Conservation (phyloP, 2,797 vertebrate species). For the Microchirus variegatus region DNA sequence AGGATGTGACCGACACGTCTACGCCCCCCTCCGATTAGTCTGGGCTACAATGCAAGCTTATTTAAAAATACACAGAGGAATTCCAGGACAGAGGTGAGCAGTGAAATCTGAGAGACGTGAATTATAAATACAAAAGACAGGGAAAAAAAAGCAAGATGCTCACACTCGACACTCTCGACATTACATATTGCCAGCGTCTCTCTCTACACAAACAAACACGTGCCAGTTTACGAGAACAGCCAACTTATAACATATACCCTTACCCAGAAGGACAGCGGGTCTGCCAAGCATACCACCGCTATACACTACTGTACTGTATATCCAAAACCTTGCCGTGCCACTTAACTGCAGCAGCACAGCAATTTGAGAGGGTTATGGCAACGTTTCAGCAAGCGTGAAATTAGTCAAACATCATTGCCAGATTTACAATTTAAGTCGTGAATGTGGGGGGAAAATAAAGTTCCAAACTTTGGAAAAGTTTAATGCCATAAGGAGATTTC, state of each 20-base stretch:
- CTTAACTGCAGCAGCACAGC: constrained; percentile 40
- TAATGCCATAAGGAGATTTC: constrained; percentile 16
- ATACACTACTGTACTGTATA: constrained; percentile 16
- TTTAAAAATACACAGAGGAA: constrained; percentile 70
- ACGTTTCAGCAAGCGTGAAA: constrained; percentile 48
- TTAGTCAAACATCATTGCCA: constrained; percentile 41
- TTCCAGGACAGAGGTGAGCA: constrained; percentile 56
- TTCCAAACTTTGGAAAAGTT: constrained; percentile 35
- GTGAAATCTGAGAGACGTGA: constrained; percentile 69
- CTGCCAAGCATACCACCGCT: constrained; percentile 42
- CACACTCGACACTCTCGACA: constrained; percentile 55
- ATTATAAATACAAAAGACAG: constrained; percentile 71
- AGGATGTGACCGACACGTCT: constrained; percentile 40
- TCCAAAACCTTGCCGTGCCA: constrained; percentile 36
- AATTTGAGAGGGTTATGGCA: constrained; percentile 48
- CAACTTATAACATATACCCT: constrained; percentile 45
- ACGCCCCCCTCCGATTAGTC: constrained; percentile 56
- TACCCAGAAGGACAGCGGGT: constrained; percentile 43
- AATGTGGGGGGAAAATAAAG: constrained; percentile 27
- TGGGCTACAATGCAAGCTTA: constrained; percentile 59
- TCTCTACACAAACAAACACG: constrained; percentile 32
- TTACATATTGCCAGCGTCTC: constrained; percentile 35
- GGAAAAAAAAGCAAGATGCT: constrained; percentile 57
- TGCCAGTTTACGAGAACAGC: constrained; percentile 33
- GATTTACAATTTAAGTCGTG: constrained; percentile 29